phyloP scores from a whole-genome alignment of 2,113 vertebrate species.

The Camelus bactrianus region DNA sequence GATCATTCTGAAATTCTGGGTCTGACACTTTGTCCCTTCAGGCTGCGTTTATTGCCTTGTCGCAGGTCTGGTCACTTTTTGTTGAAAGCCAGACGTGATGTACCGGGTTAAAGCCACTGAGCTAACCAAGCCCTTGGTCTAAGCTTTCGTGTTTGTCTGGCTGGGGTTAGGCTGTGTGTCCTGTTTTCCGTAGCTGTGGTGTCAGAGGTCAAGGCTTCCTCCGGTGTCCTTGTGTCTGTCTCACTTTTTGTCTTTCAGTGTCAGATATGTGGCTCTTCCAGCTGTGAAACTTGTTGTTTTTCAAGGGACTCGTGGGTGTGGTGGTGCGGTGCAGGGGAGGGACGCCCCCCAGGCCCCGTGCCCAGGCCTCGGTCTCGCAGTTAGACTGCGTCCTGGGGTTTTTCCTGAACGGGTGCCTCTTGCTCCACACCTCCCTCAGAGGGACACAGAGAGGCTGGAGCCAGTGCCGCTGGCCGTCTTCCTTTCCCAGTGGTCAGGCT shows the following conservation, averaged over 20 bases:
- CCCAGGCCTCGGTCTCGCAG: accelerated
- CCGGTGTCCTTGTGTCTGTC: not conserved
- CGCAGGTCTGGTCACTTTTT: accelerated
- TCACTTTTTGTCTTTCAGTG: not conserved
- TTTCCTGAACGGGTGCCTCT: no score
- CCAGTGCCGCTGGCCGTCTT: not conserved
- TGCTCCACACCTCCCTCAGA: no score
- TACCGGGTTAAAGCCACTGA: not conserved
- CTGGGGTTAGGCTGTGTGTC: accelerated
- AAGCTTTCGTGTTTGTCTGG: no score
- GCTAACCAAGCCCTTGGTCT: accelerated
- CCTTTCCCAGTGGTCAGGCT: not conserved
- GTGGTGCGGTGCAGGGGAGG: not conserved
- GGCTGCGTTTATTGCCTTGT: no score
- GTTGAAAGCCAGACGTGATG: not conserved
- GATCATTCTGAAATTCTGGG: not conserved
- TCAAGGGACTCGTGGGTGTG: not conserved
- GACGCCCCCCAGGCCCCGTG: accelerated
- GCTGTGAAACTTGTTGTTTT: not conserved
- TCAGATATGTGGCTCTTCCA: no score
- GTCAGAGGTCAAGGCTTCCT: not conserved
- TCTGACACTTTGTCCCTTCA: not conserved
- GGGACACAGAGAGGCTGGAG: accelerated
- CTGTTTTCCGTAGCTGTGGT: not conserved
- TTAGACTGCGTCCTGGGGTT: no score